These are phyloP conservation scores for Chloroclystis v-ata DNA, from an alignment of 2,888 invertebrate species.

Conservation along the genomic window DNA sequence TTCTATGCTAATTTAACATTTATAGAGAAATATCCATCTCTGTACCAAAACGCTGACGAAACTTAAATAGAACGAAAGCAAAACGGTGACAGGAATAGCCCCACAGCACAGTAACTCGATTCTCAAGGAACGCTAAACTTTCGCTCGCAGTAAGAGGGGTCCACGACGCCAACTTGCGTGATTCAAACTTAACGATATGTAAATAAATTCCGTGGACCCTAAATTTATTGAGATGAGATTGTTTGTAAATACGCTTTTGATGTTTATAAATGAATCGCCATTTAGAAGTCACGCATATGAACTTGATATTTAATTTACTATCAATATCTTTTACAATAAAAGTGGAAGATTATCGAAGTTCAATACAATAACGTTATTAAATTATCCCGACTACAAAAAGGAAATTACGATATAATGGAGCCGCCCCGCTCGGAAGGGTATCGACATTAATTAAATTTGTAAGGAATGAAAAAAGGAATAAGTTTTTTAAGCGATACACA, in stretches of 20 bases:
- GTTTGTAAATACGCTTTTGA: conserved; percentile 36
- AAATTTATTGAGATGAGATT: conserved; percentile 36
- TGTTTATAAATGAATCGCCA: conserved; percentile 18
- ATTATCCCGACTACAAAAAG: conserved; percentile 22
- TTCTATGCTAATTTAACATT: no score
- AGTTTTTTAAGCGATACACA: conserved; percentile 62
- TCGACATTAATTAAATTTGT: conserved; percentile 75
- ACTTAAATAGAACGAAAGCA: no score
- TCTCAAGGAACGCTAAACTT: conserved; percentile 25
- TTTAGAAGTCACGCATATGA: conserved; percentile 6
- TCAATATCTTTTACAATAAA: conserved; percentile 12
- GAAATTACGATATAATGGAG: conserved; percentile 16
- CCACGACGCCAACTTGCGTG: conserved; percentile 38
- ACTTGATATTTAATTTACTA: conserved; percentile 13
- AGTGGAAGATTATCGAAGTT: conserved; percentile 18
- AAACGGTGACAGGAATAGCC: no score
- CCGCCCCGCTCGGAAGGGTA: conserved; percentile 45
- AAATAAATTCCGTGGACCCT: conserved; percentile 38
- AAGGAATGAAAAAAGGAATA: conserved; percentile 51
- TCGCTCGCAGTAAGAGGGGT: conserved; percentile 28
- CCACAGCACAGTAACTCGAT: no score
- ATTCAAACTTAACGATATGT: conserved; percentile 43
- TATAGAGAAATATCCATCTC: no score
- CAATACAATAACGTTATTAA: conserved; percentile 20
- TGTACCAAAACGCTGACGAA: no score